Percentiles rank a stretch among this genome's conserved stretches.
Conservation (phyloP, 2,113 vertebrate genomes). For the Phaethon lepturus region DNA sequence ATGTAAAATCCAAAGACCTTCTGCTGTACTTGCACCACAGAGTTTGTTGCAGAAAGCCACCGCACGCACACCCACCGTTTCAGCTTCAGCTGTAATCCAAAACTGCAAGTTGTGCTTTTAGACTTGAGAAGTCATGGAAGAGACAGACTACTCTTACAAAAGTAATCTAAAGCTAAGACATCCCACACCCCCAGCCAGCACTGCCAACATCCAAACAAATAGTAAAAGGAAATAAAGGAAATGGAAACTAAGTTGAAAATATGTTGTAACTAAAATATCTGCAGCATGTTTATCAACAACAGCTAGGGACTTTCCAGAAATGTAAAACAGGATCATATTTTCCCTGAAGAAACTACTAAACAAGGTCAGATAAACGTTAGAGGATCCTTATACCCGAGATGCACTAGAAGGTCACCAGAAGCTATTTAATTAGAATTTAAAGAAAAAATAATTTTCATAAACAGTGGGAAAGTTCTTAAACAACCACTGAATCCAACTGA, state of each 20-base stretch:
- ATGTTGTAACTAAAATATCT: background rate
- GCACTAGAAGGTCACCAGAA: background rate
- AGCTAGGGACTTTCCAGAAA: background rate
- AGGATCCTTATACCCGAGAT: background rate
- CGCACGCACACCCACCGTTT: fast-evolving
- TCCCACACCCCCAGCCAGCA: background rate
- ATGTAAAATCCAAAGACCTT: background rate
- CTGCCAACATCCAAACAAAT: background rate
- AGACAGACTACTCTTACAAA: background rate
- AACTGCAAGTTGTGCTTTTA: background rate
- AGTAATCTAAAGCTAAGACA: background rate
- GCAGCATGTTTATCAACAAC: background rate
- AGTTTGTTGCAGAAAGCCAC: background rate
- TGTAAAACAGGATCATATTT: background rate
- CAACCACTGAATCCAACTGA: background rate
- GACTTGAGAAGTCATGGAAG: background rate
- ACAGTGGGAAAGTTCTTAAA: background rate
- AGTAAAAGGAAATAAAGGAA: background rate
- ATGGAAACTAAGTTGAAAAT: background rate
- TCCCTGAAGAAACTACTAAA: background rate
- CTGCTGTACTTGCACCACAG: background rate
- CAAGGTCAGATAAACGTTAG: background rate
- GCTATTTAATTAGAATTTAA: background rate
- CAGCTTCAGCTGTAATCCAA: background rate
- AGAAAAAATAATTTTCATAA: background rate